Conservation (phyloP, 2,888 invertebrate species). For the Lymantria monacha region DNA sequence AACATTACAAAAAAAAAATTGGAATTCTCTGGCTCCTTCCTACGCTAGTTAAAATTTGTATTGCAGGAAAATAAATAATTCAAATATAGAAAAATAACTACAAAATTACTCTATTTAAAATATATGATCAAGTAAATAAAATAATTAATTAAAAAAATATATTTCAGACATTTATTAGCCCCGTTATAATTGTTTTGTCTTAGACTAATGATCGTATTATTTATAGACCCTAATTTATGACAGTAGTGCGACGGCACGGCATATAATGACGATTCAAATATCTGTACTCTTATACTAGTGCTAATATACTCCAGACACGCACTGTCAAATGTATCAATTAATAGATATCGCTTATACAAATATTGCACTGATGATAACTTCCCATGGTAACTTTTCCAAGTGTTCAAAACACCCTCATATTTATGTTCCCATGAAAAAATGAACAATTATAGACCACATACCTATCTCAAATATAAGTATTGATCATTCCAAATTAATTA, state of each 20-base stretch:
- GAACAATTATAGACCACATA: slow-evolving; percentile 25
- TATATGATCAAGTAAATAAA: no score
- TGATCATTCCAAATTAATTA: slow-evolving; percentile 26
- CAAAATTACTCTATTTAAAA: no score
- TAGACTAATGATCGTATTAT: no score
- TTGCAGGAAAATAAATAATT: no score
- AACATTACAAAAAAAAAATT: no score
- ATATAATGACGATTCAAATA: no score
- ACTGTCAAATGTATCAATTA: slow-evolving; percentile 58
- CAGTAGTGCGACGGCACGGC: neutral
- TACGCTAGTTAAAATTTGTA: no score
- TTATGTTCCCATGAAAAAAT: slow-evolving; percentile 52
- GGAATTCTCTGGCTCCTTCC: no score
- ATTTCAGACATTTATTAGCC: no score
- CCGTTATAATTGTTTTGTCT: no score
- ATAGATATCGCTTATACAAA: slow-evolving; percentile 40
- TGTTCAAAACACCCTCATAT: slow-evolving; percentile 44
- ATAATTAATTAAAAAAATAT: no score
- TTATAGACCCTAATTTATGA: neutral
- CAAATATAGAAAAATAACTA: no score
- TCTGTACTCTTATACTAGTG: slow-evolving; percentile 3
- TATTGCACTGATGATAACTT: slow-evolving; percentile 45
- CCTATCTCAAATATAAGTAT: slow-evolving; percentile 15
- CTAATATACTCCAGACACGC: slow-evolving; percentile 55
- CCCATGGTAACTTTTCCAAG: slow-evolving; percentile 64